phyloP scores from a whole-genome alignment of 2,113 vertebrate species.

The Nesogale talazaci region DNA sequence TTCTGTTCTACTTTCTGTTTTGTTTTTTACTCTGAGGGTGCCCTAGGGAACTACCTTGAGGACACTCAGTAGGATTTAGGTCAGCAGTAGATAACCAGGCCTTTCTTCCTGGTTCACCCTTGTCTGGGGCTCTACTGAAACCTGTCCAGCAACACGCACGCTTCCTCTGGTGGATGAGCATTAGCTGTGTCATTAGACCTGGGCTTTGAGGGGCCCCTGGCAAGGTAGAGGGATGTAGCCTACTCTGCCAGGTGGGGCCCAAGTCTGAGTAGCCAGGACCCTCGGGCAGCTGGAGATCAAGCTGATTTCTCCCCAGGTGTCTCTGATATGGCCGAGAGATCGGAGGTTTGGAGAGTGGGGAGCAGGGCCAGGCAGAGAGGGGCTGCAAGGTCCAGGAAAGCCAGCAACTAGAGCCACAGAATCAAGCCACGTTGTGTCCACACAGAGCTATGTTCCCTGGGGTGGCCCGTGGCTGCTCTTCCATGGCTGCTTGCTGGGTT shows the following conservation, averaged over 20 bases:
- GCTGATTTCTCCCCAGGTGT: no score
- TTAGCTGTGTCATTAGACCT: background rate
- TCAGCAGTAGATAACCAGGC: background rate
- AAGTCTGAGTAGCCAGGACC: background rate
- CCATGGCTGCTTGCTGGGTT: no score
- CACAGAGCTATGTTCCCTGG: background rate
- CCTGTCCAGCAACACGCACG: background rate
- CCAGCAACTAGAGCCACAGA: background rate
- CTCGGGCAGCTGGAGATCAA: background rate
- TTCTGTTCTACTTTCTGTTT: no score
- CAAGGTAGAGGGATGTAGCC: background rate
- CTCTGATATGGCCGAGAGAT: no score
- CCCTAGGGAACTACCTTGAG: background rate
- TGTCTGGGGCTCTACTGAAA: background rate
- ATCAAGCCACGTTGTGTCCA: background rate
- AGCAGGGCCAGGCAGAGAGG: background rate
- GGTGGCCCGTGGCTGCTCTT: background rate
- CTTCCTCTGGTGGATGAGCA: background rate
- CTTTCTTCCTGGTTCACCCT: background rate
- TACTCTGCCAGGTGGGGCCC: background rate
- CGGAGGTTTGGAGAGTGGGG: background rate
- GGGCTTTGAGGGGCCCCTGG: background rate
- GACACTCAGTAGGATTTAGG: background rate
- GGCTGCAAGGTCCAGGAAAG: background rate
- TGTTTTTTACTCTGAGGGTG: background rate